Base-by-base conservation (phyloP, 2,888 invertebrate species). In the Dynastes hyllus region DNA sequence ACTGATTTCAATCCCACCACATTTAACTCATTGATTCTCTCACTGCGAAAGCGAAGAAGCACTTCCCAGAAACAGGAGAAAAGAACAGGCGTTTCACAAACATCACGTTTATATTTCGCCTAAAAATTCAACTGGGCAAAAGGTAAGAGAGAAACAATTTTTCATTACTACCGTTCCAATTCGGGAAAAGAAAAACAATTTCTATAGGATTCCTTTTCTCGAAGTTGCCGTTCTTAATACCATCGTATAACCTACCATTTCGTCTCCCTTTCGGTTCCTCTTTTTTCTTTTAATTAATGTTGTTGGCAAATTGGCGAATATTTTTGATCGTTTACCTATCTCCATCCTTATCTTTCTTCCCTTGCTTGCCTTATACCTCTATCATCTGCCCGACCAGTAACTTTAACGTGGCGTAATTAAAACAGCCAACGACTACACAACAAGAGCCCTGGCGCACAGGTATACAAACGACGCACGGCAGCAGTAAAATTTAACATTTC, bases 401-500 rank as follows among this genome's bases (percentile, higher is more conserved):
- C 32, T 37, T 22, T 58, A 58, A 71, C 32, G 32, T 37, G 32
- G 6, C 58, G 73, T 58, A 73, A 73, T 73, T 73, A 73, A 73
- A 73, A 73, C 73, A 11, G 45, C 8, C 58, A 40, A 37, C 53
- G 55, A 53, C n/a, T 13, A 55, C 29, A 71, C n/a, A 67, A 67
- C 45, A 67, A 67, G n/a, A 67, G 22, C 9, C 2, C 22, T 9
- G 11, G 5, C 8, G 11, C n/a, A 27, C 69, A 63, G 63, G 63
- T 63, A 63, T 69, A 82, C 79, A 32, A 77, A 75, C 80, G 66
- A 71, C 76, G 77, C 81, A 76, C 81, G 76, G 82, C 80, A 66
- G 69, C 78, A 83, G 80, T 87, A 87, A 88, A 87, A 88, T 87
- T 87, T 85, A 87, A 87, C 89, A 88, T 88, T 89, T 88, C 88